Evolutionary conservation across 2,797 vertebrate genomes (phyloP), one percentile per base, ranked within the genome.

Genomic region (Chaenodraco wilsoni): DNA sequence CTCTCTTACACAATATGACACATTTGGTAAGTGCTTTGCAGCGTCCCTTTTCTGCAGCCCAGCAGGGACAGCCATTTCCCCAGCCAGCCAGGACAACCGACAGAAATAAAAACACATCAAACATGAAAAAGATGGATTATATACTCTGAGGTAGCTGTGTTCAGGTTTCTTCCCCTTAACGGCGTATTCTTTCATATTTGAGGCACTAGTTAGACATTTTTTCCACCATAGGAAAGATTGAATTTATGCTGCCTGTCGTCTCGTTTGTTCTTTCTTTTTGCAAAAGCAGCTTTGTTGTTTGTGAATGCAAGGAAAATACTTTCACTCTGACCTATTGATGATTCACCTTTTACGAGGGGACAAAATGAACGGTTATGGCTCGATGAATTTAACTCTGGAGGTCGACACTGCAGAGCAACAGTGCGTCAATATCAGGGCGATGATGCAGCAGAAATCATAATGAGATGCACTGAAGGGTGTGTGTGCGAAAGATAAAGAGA

Each of bases 31-130:
- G 51, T 11, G 48, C 27, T 76, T 40, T 69, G 77, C 19, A 50
- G 9, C 12, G 9, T 31, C 9, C 19, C 9, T 70, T 50, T 67
- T 51, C 61, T 27, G 31, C 61, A 21, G 40, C 65, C 65, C 62
- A 51, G 64, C 10, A 17, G 72, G 71, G 61, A 65, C 41, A 16
- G 58, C 27, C 37, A 3, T 60, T 72, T 54, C 67, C 55, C 46
- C 41, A 33, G 46, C 31, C 51, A 54, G 66, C 65, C 44, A 23
- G 54, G 65, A 76, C 67, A 82, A 9, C 27, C 51, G 40, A 40
- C 37, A 57, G 19, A 76, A n/a, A 66, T 44, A 78, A 86, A 82
- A 74, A 72, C 48, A 66, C 52, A 73, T 77, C 55, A 78, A 55
- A 21, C 27, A 43, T 66, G 52, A 66, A 41, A 56, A 27, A 70